These are phyloP conservation scores for Chloroceryle aenea DNA, from an alignment of 2,113 vertebrate species.

Conservation along the genomic window DNA sequence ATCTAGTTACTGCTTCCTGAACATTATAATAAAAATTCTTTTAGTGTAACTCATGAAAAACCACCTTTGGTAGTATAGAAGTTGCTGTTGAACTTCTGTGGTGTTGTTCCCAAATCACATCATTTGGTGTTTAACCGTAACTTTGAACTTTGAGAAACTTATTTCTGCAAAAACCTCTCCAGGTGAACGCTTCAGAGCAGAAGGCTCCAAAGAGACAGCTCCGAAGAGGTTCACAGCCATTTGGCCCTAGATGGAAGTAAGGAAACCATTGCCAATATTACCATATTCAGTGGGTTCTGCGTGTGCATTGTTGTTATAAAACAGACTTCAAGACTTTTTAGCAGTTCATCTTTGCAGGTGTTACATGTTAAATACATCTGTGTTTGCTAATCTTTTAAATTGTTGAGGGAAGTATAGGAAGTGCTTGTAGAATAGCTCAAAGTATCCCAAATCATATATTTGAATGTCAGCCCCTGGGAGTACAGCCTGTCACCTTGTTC, in stretches of 20 bases:
- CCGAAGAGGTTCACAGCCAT: background rate
- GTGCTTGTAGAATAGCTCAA: background rate
- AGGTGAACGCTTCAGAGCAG: constrained; percentile 70
- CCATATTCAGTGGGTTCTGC: background rate
- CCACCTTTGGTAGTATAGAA: background rate
- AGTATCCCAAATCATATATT: background rate
- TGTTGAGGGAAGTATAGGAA: background rate
- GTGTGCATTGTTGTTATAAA: background rate
- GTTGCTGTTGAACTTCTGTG: background rate
- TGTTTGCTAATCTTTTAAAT: background rate
- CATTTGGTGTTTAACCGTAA: background rate
- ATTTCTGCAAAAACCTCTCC: background rate
- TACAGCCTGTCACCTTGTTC: background rate
- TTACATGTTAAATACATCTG: background rate
- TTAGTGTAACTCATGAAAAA: background rate
- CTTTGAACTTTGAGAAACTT: background rate
- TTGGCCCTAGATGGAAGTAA: constrained; percentile 79
- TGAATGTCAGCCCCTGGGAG: background rate
- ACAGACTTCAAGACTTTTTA: background rate
- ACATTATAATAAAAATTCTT: background rate
- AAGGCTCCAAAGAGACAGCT: background rate
- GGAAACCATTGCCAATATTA: background rate
- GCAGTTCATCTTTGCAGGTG: background rate
- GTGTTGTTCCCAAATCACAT: background rate
- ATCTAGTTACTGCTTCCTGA: background rate